Evolutionary conservation across 2,113 vertebrate species (phyloP).

Genomic region (Menura novaehollandiae): DNA sequence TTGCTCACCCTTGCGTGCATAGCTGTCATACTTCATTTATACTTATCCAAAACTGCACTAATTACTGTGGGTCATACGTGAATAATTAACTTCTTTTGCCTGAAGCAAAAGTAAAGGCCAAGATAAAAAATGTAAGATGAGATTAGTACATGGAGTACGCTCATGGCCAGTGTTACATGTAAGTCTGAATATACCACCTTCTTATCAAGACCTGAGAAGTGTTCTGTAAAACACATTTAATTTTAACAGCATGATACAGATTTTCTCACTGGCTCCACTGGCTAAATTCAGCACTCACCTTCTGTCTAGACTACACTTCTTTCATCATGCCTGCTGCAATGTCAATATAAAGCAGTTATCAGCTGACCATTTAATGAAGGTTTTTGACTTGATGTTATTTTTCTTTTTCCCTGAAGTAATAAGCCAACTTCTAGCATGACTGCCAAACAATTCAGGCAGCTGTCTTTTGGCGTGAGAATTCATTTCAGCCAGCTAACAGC

Average conservation of each 20-base stretch:
- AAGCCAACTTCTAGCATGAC: neutral
- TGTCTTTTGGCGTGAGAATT: neutral
- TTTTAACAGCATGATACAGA: neutral
- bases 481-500: neutral
- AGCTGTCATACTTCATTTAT: constrained; percentile 68
- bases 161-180: neutral
- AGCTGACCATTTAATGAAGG: neutral
- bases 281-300: neutral
- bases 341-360: neutral
- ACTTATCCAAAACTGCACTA: constrained; percentile 54
- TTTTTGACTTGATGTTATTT: neutral
- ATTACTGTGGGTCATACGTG: constrained; percentile 61
- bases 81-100: constrained; percentile 65
- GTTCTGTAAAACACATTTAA: neutral
- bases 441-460: neutral
- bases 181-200: neutral
- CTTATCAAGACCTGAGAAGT: neutral
- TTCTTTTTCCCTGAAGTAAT: neutral
- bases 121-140: constrained; percentile 19
- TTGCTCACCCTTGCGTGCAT: constrained; percentile 49
- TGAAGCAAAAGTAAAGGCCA: constrained; percentile 53
- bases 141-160: neutral
- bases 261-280: neutral
- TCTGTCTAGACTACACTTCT: neutral
- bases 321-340: neutral